Evolutionary conservation across 2,888 invertebrate species (phyloP), one percentile per base, ranked within the genome.

Genomic region (Dascillus cervinus): DNA sequence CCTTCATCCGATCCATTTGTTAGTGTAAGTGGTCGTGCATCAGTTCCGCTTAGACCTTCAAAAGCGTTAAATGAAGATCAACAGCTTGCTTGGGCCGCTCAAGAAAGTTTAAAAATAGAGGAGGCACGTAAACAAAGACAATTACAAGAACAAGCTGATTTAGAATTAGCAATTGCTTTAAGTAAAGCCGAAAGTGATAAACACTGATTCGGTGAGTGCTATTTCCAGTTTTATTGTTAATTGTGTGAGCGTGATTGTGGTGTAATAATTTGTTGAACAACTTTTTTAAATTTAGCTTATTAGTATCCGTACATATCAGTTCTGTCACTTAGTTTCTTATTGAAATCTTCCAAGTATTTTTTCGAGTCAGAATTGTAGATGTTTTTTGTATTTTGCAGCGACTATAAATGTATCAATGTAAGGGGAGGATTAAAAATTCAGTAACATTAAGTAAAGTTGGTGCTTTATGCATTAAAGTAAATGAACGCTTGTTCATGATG

Each of bases 11-110:
- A 48, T 41, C 40, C 47, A 37, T 37, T 50, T 48, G 34, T 39
- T 50, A 58, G 11, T 56, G 39, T 37, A 25, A 56, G 56, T 38
- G 64, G 64, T 26, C 50, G 64, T 29, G 49, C 58, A 9, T 64
- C 53, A 2, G 53, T 48, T 20, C 55, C 55, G 22, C 36, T 48
- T n/a, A 40, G 43, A 34, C 43, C 42, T 25, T 31, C 59, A 41
- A 32, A 47, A 6, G 30, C 67, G 10, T 65, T 73, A 1, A 67
- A 69, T 1, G 82, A 82, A 56, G 79, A 79, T 50, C 72, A 77
- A 56, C 82, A 83, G 62, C 62, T 81, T 56, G 79, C 76, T 10
- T 83, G 82, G 83, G 84, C 82, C 3, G 78, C 78, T 8, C 69
- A 73, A 13, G 81, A 83, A 56, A 82, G 82, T 45, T 60, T 75